A percentile compares a stretch with the other conserved stretches of the same genome.
These are phyloP conservation scores for Melinaea marsaeus DNA, from an alignment of 2,888 invertebrate genomes.

Conservation along the genomic window DNA sequence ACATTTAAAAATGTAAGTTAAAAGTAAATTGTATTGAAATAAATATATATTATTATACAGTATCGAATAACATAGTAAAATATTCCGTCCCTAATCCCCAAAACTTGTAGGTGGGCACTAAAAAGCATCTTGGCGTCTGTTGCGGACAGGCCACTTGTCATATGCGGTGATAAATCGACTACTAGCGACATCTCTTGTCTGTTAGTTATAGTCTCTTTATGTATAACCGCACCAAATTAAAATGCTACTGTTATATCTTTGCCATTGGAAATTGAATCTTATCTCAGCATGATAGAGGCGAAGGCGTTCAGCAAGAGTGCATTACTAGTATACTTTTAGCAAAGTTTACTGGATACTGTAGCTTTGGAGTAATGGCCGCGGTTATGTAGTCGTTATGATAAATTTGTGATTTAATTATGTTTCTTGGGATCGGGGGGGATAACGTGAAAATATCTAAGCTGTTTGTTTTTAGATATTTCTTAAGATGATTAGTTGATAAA, in stretches of 20 bases:
- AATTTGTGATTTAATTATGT: constrained; percentile 64
- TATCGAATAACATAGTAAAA: constrained; percentile 31
- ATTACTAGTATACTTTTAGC: constrained; percentile 14
- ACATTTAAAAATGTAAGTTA: too few species aligned
- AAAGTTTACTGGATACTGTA: constrained; percentile 49
- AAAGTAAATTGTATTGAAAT: not conserved
- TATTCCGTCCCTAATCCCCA: constrained; percentile 35
- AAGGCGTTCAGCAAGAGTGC: not conserved
- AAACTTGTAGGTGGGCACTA: constrained; percentile 44
- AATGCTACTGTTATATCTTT: not conserved
- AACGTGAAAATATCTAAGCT: constrained; percentile 36
- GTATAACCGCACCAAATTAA: constrained; percentile 40
- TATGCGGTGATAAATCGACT: constrained; percentile 70
- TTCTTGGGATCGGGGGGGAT: constrained; percentile 39
- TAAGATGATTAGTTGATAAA: not conserved
- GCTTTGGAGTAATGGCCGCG: constrained; percentile 51
- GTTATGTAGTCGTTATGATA: constrained; percentile 64
- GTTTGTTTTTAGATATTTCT: constrained; percentile 28
- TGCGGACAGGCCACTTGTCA: constrained; percentile 71
- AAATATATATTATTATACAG: constrained; percentile 9
- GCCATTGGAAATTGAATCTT: constrained; percentile 30
- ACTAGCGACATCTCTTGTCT: constrained; percentile 64
- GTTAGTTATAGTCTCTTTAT: constrained; percentile 71
- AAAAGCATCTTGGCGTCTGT: constrained; percentile 66
- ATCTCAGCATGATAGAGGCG: not conserved